A percentile compares a stretch with the other conserved stretches of the same genome.
Evolutionary conservation across 2,797 vertebrate species (phyloP).

Genomic region (Moxostoma hubbsi): DNA sequence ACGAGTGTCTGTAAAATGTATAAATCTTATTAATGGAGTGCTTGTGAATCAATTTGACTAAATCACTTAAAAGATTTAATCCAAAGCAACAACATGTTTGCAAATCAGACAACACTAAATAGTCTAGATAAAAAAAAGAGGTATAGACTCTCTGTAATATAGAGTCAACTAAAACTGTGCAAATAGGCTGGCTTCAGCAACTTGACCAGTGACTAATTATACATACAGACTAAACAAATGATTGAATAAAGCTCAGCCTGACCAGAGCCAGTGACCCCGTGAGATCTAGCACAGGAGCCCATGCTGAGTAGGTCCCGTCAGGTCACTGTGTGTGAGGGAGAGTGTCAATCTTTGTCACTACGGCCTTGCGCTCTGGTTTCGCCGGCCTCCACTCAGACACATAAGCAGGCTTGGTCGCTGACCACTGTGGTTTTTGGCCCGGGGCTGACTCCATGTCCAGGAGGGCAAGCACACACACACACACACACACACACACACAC

Average conservation of each 20-base stretch:
- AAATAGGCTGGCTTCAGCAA: slow-evolving; percentile 33
- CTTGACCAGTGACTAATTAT: slow-evolving; percentile 46
- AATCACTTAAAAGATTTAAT: no score
- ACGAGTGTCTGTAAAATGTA: no score
- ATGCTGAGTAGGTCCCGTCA: slow-evolving; percentile 73
- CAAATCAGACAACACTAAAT: no score
- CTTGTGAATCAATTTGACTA: no score
- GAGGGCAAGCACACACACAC: slow-evolving; percentile 63
- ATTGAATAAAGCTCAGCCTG: slow-evolving; percentile 51
- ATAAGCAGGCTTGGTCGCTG: slow-evolving; percentile 72
- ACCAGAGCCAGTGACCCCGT: slow-evolving; percentile 66
- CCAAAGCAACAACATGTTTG: no score
- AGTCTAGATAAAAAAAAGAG: no score
- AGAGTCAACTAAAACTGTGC: background rate
- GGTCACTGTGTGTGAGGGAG: slow-evolving; percentile 71
- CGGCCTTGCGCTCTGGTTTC: slow-evolving; percentile 75
- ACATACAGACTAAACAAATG: slow-evolving; percentile 51
- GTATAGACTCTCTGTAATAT: background rate
- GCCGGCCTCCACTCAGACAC: slow-evolving; percentile 69
- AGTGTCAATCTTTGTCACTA: slow-evolving; percentile 40
- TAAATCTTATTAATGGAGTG: no score
- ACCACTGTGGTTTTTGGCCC: slow-evolving; percentile 75
- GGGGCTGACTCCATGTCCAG: slow-evolving; percentile 70
- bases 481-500: slow-evolving; percentile 18
- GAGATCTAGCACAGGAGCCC: slow-evolving; percentile 68